Evolutionary conservation across 2,888 invertebrate genomes (phyloP), one percentile per base, ranked within the genome.

Genomic region (Oconnorella tubifera): DNA sequence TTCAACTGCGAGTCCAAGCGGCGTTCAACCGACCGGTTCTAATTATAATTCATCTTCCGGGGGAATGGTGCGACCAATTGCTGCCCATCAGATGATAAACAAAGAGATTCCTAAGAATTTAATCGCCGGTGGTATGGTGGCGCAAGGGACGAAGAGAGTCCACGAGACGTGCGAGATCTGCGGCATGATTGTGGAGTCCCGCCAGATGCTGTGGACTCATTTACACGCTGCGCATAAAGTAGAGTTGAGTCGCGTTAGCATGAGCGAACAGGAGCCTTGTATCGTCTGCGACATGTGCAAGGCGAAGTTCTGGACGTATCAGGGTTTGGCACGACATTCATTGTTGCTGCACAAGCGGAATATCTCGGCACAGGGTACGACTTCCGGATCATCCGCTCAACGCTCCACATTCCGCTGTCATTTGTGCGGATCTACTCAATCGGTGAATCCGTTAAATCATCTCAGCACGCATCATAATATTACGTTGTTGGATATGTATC

Each of bases 401-500:
- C 2, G 61, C 2, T 51, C 61, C 1, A 49, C 63, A 23, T 60
- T 56, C 33, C 33, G 49, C 19, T 66, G 66, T 51, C 62, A 62
- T 56, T 53, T 66, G 29, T 66, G 66, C 28, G 62, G 62, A 3
- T 58, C 63, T 51, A 51, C 33, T 19, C 66, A 66, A 49, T 62
- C 66, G 6, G 23, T 59, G 27, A 66, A 66, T 29, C 66, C 66
- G 23, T 62, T 66, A 19, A 66, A 62, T 56, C 66, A 66, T 50
- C 64, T 66, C 59, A 66, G 66, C 62, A 66, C 66, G 19, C 58
- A 57, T 10, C 66, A 66, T 40, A 66, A 66, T 56, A 63, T 66
- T 27, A 66, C 66, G 33, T 56, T 66, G 29, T 59, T 66, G 14
- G 66, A 66, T 59, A 66, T 66, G 66, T 66, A 62, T 48, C 62